Percentiles rank a stretch among this genome's conserved stretches.
These are phyloP conservation scores for Subacronicta megacephala DNA, from an alignment of 2,888 invertebrate species.

Conservation along the genomic window DNA sequence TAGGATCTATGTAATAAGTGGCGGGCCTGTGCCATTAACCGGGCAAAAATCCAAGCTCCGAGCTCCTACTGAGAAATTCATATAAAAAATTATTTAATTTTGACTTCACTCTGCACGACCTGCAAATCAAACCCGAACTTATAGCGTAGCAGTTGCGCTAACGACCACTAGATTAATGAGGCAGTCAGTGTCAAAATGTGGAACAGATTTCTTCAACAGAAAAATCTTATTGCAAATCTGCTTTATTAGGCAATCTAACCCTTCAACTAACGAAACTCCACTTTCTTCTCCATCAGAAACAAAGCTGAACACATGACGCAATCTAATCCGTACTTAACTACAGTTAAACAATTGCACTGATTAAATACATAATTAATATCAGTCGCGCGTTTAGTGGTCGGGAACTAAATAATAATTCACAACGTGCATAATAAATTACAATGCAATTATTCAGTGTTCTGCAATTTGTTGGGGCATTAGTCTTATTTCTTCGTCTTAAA, in stretches of 20 bases:
- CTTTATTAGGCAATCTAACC: too few relatives aligned
- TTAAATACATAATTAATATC: conserved; percentile 18
- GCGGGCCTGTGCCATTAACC: too few relatives aligned
- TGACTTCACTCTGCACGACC: too few relatives aligned
- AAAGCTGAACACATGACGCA: conserved; percentile 1
- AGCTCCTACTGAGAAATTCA: too few relatives aligned
- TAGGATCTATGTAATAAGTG: too few relatives aligned
- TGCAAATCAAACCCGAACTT: too few relatives aligned
- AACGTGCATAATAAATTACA: conserved; percentile 19
- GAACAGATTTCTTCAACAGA: background rate
- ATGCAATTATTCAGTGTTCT: conserved; percentile 24
- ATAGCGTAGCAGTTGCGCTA: too few relatives aligned
- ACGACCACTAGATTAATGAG: too few relatives aligned
- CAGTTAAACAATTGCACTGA: conserved; percentile 6
- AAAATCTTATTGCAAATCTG: background rate
- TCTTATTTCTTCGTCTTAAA: conserved; percentile 17
- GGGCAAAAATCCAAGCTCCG: too few relatives aligned
- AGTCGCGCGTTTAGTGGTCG: conserved; percentile 8
- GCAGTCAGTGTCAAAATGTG: too few relatives aligned
- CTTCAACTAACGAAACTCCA: conserved; percentile 7
- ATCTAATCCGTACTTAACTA: conserved; percentile 1
- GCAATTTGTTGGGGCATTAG: conserved; percentile 34
- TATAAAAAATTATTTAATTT: too few relatives aligned
- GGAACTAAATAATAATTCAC: conserved; percentile 19
- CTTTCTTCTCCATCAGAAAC: conserved; percentile 22